Evolutionary conservation across 2,113 vertebrate genomes (phyloP), one percentile per base, ranked within the genome.

Genomic region (Lepidothrix coronata): DNA sequence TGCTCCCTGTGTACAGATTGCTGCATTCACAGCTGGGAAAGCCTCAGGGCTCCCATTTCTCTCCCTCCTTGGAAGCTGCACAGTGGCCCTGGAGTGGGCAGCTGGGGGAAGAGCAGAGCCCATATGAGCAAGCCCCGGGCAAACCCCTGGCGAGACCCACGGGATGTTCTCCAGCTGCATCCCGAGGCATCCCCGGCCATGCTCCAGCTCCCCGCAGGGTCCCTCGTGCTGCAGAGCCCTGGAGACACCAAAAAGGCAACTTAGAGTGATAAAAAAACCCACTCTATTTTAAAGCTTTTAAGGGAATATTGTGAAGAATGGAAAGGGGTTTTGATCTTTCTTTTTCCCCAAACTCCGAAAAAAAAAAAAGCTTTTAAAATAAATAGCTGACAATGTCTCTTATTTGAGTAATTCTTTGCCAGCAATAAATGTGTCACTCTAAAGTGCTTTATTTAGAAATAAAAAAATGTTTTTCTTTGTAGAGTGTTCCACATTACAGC

Each of bases 391-490:
- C 95, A 96, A 91, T 58, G n/a, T 87, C 96, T 97, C 97, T 97
- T 97, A 96, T 97, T 97, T 97, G 97, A 98, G 96, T 97, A 97
- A 98, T 98, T 97, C 96, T 95, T 97, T 33, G 74, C 96, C 92
- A 83, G 97, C 96, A 97, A 96, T 97, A 97, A 97, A 97, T 92
- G 97, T 97, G 97, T 97, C 97, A 96, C 95, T 97, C 91, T 85
- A 30, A 70, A 96, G 94, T 67, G 93, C 97, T 98, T 98, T 97
- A 97, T 97, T 97, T 98, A 97, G 97, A 97, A 96, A 74, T 95
- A 86, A 91, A 95, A 92, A 95, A 94, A 55, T 76, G 74, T 92
- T 57, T 93, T 83, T 88, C 97, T 95, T 80, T 83, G 91, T 77
- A 49, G 88, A 90, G 72, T 43, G 55, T 66, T 82, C 58, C 54